phyloP scores from a whole-genome alignment of 2,888 invertebrate genomes.

The Tupiocoris notatus region DNA sequence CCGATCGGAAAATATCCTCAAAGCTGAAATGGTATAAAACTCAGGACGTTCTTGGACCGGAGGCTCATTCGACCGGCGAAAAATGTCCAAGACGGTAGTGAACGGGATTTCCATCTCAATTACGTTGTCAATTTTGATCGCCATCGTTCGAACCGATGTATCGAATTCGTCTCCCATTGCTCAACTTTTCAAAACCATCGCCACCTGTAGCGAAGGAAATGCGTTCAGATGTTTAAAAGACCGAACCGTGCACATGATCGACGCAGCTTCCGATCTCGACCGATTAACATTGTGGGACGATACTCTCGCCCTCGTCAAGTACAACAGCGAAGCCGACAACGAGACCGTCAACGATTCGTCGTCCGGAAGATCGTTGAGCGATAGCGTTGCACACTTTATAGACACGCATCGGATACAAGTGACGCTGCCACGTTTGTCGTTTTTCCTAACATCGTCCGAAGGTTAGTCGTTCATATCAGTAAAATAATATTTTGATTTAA shows the following conservation, averaged over 20 bases:
- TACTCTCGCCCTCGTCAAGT: slow-evolving; percentile 11
- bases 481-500: no score
- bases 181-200: background rate
- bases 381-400: slow-evolving; percentile 23
- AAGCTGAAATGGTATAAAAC: background rate
- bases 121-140: background rate
- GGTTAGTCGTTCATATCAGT: slow-evolving; percentile 17
- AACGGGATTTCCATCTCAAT: background rate
- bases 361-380: slow-evolving; percentile 16
- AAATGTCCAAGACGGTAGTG: background rate
- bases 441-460: slow-evolving; percentile 4
- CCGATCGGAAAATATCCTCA: background rate
- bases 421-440: slow-evolving; percentile 14
- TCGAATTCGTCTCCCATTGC: background rate
- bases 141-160: background rate
- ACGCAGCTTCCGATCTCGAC: slow-evolving; percentile 12
- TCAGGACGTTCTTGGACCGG: background rate
- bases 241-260: background rate
- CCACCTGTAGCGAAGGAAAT: slow-evolving; percentile 3
- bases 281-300: slow-evolving; percentile 15
- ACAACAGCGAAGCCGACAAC: background rate
- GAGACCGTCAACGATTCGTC: background rate
- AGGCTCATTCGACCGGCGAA: background rate
- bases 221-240: slow-evolving; percentile 6
- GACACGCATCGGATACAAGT: slow-evolving; percentile 23